phyloP scores from a whole-genome alignment of 2,113 vertebrate species.

The Daphoenositta chrysoptera region DNA sequence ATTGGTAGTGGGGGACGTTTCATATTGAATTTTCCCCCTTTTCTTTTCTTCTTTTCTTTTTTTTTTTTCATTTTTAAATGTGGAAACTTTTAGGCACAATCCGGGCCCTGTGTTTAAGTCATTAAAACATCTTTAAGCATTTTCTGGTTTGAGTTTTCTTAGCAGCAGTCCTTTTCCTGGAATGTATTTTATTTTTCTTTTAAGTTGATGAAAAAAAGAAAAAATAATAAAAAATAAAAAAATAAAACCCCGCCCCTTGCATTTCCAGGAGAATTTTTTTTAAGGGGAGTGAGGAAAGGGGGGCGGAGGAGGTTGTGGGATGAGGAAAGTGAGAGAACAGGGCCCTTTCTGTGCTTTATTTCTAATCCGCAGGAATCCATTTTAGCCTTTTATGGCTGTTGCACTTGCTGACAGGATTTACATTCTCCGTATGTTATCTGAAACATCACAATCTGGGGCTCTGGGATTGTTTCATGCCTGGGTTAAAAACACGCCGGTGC shows the following conservation, averaged over 20 bases:
- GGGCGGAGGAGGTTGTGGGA: conserved; percentile 44
- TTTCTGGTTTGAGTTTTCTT: conserved; percentile 83
- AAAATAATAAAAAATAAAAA: neutral
- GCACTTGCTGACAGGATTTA: conserved; percentile 76
- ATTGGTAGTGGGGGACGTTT: conserved; percentile 44
- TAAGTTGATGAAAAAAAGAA: conserved; percentile 64
- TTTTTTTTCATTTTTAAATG: conserved; percentile 41
- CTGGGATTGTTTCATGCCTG: conserved; percentile 50
- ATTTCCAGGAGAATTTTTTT: conserved; percentile 69
- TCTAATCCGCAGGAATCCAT: conserved; percentile 74
- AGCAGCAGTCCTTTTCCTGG: conserved; percentile 78
- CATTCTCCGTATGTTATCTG: conserved; percentile 68
- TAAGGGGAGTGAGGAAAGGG: conserved; percentile 25
- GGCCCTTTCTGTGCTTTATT: conserved; percentile 75
- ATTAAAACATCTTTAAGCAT: conserved; percentile 85
- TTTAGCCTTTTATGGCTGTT: conserved; percentile 75
- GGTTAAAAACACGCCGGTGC: conserved; percentile 60
- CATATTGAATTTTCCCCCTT: conserved; percentile 59
- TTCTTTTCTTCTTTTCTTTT: neutral
- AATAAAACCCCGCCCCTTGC: neutral
- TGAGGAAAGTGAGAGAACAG: conserved; percentile 71
- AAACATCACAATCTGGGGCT: conserved; percentile 52
- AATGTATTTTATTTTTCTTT: conserved; percentile 84
- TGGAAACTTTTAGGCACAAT: conserved; percentile 84
- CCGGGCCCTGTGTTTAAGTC: conserved; percentile 82